Evolutionary conservation across 2,113 vertebrate genomes (phyloP).

Genomic region (Trichechus manatus): DNA sequence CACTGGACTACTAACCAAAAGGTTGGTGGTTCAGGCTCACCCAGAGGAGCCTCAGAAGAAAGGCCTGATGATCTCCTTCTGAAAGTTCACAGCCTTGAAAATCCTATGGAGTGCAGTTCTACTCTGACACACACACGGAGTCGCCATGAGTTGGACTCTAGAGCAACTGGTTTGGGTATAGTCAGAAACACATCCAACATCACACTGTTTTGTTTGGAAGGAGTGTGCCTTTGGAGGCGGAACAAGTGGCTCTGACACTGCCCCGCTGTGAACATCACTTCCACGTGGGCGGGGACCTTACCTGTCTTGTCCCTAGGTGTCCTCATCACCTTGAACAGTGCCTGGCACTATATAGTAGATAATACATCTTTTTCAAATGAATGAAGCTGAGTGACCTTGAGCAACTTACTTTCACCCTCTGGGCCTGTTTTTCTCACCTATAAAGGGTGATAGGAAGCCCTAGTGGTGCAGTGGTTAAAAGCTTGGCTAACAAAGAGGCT

Average conservation of each 20-base stretch:
- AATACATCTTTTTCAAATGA: slow-evolving; percentile 7
- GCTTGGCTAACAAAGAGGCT: too few species aligned
- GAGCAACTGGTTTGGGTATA: neutral
- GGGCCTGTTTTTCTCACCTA: neutral
- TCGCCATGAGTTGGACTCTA: neutral
- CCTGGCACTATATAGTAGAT: neutral
- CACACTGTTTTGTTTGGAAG: neutral
- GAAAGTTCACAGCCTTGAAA: neutral
- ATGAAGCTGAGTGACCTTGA: neutral
- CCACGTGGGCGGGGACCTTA: neutral
- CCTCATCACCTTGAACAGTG: neutral
- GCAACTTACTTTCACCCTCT: neutral
- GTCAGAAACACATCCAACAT: slow-evolving; percentile 23
- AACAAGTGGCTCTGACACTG: neutral
- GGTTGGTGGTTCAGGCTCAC: neutral
- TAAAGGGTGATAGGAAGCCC: neutral
- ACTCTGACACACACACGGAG: neutral
- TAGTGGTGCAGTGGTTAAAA: too few species aligned
- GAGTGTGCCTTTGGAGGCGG: neutral
- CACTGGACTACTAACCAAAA: neutral
- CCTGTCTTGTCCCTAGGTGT: neutral
- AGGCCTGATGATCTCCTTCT: neutral
- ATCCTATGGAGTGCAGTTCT: neutral
- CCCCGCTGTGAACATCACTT: neutral
- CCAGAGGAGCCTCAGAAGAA: neutral